A percentile compares a stretch with the other conserved stretches of the same genome.
Conservation (phyloP, 2,113 vertebrate species). For the Sarotherodon lohbergeri region DNA sequence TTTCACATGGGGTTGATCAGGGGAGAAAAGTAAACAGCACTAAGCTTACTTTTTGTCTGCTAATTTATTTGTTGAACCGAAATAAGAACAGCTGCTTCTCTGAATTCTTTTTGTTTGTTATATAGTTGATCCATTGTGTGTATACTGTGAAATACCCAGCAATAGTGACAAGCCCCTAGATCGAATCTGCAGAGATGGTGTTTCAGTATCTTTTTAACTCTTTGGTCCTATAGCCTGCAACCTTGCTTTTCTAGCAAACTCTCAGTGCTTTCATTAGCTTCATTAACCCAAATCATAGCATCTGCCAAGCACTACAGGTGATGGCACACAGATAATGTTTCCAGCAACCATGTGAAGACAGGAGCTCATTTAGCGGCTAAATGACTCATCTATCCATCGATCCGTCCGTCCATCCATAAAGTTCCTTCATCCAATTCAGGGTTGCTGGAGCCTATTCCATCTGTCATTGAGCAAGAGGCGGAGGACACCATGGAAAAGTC, state of each 20-base stretch:
- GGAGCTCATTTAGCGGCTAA: background rate
- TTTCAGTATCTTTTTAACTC: background rate
- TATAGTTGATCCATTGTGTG: background rate
- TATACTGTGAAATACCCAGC: background rate
- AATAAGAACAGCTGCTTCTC: background rate
- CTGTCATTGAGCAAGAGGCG: background rate
- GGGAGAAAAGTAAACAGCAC: background rate
- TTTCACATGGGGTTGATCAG: background rate
- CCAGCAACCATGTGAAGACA: background rate
- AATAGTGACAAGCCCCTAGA: background rate
- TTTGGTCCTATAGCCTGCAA: background rate
- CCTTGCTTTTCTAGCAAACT: background rate
- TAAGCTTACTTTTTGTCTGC: background rate
- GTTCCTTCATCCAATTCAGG: background rate
- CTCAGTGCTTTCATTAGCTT: background rate
- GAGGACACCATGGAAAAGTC: background rate
- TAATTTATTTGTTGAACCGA: background rate
- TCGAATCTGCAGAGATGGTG: background rate
- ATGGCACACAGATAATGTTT: background rate
- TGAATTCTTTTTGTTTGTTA: background rate
- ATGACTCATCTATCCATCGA: background rate
- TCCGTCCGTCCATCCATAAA: accelerated
- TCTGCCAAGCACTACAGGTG: background rate
- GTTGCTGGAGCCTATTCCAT: background rate
- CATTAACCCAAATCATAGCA: background rate